Base-by-base conservation (phyloP, 2,113 vertebrate genomes). In the Pituophis catenifer region DNA sequence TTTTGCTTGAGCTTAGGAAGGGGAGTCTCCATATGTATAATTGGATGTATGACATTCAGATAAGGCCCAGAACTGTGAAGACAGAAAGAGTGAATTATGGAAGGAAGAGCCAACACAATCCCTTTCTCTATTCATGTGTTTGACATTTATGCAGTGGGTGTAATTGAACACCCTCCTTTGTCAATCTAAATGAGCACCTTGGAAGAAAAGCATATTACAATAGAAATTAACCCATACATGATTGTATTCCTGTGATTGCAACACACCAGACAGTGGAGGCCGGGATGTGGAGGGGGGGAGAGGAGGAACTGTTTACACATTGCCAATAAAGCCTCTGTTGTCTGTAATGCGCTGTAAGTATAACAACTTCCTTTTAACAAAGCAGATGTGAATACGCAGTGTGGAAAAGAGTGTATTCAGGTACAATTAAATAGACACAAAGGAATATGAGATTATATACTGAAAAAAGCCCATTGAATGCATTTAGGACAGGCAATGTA, bases 341-440 rank as follows among this genome's bases (percentile, higher is more conserved):
- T 81, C 75, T 38, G 33, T 44, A 81, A 38, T 21, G 21, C 44
- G 4, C 58, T 58, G 4, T n/a, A 48, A 48, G 44, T 48, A 88
- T 52, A 91, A 44, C 52, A 48, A 1, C 5, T 2, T 8, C 26
- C 90, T 91, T 26, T 23, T 95, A 94, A 91, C 81, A 48, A 17
- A 94, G 88, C 6, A 91, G 26, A 3, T 50, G 52, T 70, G 58
- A 29, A 1, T 19, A 6, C 86, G 5, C 62, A 11, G 26, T 85
- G 38, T 0, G 23, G 0, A 0, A 57, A 94, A 70, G 24, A 2
- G 33, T 8, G 65, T 70, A 92, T 96, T 5, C 0, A 93, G 86
- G 93, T 94, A 89, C 3, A 92, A 38, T 94, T 97, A 94, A 91
- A 11, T 29, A 95, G 81, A 57, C 21, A 86, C 1, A 91, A 92